Evolutionary conservation across 2,888 invertebrate genomes (phyloP).

Genomic region (Hoplodrina ambigua): DNA sequence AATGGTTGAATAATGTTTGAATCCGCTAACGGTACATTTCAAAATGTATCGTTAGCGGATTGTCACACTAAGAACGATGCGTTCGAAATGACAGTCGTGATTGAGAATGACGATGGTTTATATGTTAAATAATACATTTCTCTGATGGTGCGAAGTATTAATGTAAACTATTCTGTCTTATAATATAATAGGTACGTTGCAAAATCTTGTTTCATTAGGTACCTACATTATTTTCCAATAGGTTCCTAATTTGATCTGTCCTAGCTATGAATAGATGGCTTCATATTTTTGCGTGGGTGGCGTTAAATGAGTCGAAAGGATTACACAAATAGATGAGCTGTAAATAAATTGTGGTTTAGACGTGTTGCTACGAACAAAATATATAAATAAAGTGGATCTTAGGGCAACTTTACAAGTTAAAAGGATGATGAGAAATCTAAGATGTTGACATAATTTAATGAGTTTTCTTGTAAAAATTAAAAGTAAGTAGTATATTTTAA

Average conservation of each 20-base stretch:
- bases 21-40: too few species aligned
- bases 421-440: too few species aligned
- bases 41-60: neutral
- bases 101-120: neutral
- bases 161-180: neutral
- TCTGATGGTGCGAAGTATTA: neutral
- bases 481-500: too few species aligned
- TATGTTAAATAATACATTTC: neutral
- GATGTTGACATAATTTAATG: too few species aligned
- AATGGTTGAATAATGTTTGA: neutral
- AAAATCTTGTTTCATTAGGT: neutral
- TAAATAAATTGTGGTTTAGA: slow-evolving; percentile 3
- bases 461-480: too few species aligned
- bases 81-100: neutral
- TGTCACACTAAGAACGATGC: neutral
- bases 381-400: neutral
- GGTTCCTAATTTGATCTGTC: slow-evolving; percentile 14
- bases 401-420: neutral
- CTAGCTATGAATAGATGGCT: slow-evolving; percentile 23
- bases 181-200: neutral
- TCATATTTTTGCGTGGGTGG: slow-evolving; percentile 36
- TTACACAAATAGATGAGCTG: slow-evolving; percentile 11
- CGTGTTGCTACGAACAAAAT: neutral
- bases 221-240: neutral
- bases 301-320: slow-evolving; percentile 24